Evolutionary conservation across 2,888 invertebrate species (phyloP), one percentile per base, ranked within the genome.

Genomic region (Eristalinus sepulchralis): DNA sequence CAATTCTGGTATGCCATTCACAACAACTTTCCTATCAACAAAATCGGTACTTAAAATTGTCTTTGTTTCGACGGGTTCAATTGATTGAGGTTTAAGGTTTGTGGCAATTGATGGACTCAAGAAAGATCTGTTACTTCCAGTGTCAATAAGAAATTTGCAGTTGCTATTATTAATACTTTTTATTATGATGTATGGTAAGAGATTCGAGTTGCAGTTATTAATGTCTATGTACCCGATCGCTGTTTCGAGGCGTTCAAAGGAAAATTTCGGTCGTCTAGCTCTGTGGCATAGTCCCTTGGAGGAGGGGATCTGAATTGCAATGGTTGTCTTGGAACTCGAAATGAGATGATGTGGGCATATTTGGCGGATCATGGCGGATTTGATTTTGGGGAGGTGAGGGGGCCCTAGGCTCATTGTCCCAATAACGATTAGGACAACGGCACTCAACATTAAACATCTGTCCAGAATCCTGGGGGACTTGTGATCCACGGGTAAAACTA

Each of bases 231-330:
- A n/a, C n/a, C n/a, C n/a, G n/a, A n/a, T n/a, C n/a, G n/a, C n/a
- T n/a, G n/a, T n/a, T n/a, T n/a, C 60, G 72, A 79, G 79, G 71
- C 72, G 17, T 0, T 34, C 39, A 27, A 47, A 10, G 6, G 66
- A 79, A 71, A 79, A 79, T 79, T 60, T 66, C 9, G 13, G 8
- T 71, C 71, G 33, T 79, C 71, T 6, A 71, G 33, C 33, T 60
- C 66, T n/a, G n/a, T n/a, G n/a, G n/a, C n/a, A n/a, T n/a, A n/a
- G n/a, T n/a, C n/a, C n/a, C n/a, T n/a, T n/a, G n/a, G n/a, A n/a
- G n/a, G n/a, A 3, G 33, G 2, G 2, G 9, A 20, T 6, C 9
- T 17, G 17, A 53, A 8, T 53, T n/a, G n/a, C n/a, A n/a, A n/a
- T n/a, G n/a, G n/a, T 55, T 55, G 6, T 34, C 8, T 34, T 8